Conservation (phyloP, 2,888 invertebrate species). For the Dioctria rufipes region DNA sequence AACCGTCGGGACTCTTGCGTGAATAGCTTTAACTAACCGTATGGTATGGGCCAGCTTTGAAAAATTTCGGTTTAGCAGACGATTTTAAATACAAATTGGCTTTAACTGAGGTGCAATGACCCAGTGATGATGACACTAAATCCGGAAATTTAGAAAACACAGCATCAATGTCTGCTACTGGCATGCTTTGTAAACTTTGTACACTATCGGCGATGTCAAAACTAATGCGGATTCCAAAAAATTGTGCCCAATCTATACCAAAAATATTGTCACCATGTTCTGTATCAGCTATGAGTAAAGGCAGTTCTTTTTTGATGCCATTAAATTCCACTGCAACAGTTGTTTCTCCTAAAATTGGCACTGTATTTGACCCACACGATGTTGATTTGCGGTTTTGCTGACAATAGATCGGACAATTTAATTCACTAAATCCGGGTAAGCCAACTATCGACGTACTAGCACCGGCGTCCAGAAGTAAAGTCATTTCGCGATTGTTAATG, state of each 20-base stretch:
- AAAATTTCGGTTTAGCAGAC: neutral
- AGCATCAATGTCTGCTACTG: neutral
- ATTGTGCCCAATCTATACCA: neutral
- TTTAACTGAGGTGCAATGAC: neutral
- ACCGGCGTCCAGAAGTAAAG: too few relatives aligned
- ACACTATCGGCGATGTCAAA: neutral
- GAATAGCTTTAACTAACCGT: slow-evolving; percentile 10
- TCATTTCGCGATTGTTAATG: too few relatives aligned
- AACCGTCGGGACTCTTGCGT: slow-evolving; percentile 31
- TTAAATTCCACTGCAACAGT: too few relatives aligned
- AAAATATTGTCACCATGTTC: neutral
- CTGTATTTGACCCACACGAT: too few relatives aligned
- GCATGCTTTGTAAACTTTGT: neutral
- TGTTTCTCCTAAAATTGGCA: too few relatives aligned
- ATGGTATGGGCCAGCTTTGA: slow-evolving; percentile 15
- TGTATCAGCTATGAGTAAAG: too few relatives aligned
- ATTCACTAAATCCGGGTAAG: too few relatives aligned
- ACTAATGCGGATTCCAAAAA: neutral
- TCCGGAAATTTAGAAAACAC: neutral
- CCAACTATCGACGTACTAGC: too few relatives aligned
- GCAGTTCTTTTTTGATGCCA: too few relatives aligned
- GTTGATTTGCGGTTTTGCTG: too few relatives aligned
- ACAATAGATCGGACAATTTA: too few relatives aligned
- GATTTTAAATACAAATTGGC: neutral
- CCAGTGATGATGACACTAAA: neutral